Evolutionary conservation across 2,113 vertebrate species (phyloP).

Genomic region (Ploceus nigricollis): DNA sequence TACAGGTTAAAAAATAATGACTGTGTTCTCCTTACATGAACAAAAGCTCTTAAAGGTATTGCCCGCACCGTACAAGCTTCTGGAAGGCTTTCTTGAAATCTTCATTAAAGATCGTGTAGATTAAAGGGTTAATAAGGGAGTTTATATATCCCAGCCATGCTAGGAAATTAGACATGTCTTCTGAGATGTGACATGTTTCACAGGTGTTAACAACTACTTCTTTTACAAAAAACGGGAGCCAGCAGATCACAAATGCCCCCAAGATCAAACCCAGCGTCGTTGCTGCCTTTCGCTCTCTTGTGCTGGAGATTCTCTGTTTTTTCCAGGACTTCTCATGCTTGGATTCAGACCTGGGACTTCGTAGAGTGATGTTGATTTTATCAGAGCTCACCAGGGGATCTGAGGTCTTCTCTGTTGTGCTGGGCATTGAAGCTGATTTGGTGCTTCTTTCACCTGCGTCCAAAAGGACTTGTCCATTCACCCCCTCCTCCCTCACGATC

Average conservation of each 20-base stretch:
- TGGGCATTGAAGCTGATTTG: constrained; percentile 76
- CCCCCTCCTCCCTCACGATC: constrained; percentile 79
- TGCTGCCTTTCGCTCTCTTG: constrained; percentile 90
- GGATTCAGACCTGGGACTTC: constrained; percentile 77
- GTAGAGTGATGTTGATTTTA: constrained; percentile 70
- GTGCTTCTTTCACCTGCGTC: constrained; percentile 80
- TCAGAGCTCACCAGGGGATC: constrained; percentile 88
- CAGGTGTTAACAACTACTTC: constrained; percentile 94
- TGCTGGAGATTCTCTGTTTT: constrained; percentile 88
- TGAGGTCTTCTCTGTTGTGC: constrained; percentile 85
- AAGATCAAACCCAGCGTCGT: constrained; percentile 92
- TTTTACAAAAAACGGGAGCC: constrained; percentile 98
- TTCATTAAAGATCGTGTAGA: constrained; percentile 98
- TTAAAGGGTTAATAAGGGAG: constrained; percentile 96
- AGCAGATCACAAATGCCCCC: constrained; percentile 96
- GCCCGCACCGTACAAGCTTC: constrained; percentile 86
- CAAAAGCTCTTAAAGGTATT: constrained; percentile 75
- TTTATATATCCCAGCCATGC: constrained; percentile 97
- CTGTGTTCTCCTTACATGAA: not conserved
- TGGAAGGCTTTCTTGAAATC: constrained; percentile 99
- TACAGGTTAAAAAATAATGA: constrained; percentile 19
- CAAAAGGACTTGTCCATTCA: constrained; percentile 87
- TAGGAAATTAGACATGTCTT: constrained; percentile 90
- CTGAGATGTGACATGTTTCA: constrained; percentile 83
- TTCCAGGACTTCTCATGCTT: constrained; percentile 82